Evolutionary conservation across 1,140 invertebrate species (phyloP), one percentile per base, ranked within the genome.

Genomic region (Trachymyrmex cornetzi): DNA sequence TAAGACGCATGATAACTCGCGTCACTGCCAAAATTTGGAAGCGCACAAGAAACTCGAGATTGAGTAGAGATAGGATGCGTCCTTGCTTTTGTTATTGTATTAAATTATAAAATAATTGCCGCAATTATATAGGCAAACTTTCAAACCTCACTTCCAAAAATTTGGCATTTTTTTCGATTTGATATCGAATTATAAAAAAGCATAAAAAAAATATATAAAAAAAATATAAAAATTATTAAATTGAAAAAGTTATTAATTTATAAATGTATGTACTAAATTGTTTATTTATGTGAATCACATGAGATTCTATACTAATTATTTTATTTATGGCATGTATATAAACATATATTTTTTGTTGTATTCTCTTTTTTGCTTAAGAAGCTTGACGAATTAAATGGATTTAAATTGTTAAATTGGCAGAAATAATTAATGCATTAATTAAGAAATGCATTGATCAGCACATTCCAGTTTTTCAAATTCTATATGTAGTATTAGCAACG

Each of bases 391-490:
- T 22, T 79, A 22, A 55, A 44, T 44, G 44, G 14, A 50, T 24
- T 82, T 14, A 30, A 82, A 55, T 85, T 77, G 69, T 84, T 84
- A 84, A 84, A 50, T 80, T 7, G 12, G 16, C 24, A 22, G 24
- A 82, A 16, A 48, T 44, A 22, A 71, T 9, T 4, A 4, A 30
- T 48, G 22, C 6, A 7, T 5, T 24, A 59, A 50, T 61, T n/a
- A 82, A 82, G 71, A 79, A 44, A 44, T 44, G 38, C 38, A 44
- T 38, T 38, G 6, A 38, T 44, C 38, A 89, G 93, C 93, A 93
- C 91, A 94, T 95, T 95, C 94, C 93, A 94, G 93, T 92, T 75
- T 50, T 84, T 82, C 91, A 86, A 93, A 90, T 94, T 88, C 85
- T 93, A 92, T 80, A 93, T 89, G 91, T 95, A 94, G 92, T 59